phyloP scores from a whole-genome alignment of 2,113 vertebrate species.

The Trichechus manatus region DNA sequence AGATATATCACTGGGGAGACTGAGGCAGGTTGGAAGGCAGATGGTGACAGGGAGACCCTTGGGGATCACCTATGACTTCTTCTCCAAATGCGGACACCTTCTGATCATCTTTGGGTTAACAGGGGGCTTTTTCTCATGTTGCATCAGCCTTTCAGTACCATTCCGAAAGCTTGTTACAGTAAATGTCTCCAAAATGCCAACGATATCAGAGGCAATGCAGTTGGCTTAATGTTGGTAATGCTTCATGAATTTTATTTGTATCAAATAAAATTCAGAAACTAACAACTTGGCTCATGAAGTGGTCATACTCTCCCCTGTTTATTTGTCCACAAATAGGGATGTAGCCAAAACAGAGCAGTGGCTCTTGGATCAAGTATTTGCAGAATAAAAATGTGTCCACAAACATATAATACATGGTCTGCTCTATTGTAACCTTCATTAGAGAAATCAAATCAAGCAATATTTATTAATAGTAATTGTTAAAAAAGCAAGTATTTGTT shows the following conservation, averaged over 20 bases:
- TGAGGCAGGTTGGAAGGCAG: not conserved
- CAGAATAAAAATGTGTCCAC: not conserved
- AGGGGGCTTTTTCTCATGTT: not conserved
- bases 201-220: not conserved
- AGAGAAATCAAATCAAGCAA: not conserved
- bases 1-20: not conserved
- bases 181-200: not conserved
- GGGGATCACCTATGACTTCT: not conserved
- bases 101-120: not conserved
- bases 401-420: not conserved
- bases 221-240: not conserved
- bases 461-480: not conserved
- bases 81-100: not conserved
- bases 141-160: not conserved
- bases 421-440: not conserved
- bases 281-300: not conserved
- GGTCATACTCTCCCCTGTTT: not conserved
- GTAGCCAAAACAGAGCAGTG: not conserved
- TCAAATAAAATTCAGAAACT: not conserved
- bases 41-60: not conserved
- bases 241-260: not conserved
- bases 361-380: not conserved
- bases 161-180: not conserved
- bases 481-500: not conserved
- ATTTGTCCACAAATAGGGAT: not conserved